A percentile compares a stretch with the other conserved stretches of the same genome.
These are phyloP conservation scores for Brachycybe producta DNA, from an alignment of 2,888 invertebrate genomes.

Conservation along the genomic window DNA sequence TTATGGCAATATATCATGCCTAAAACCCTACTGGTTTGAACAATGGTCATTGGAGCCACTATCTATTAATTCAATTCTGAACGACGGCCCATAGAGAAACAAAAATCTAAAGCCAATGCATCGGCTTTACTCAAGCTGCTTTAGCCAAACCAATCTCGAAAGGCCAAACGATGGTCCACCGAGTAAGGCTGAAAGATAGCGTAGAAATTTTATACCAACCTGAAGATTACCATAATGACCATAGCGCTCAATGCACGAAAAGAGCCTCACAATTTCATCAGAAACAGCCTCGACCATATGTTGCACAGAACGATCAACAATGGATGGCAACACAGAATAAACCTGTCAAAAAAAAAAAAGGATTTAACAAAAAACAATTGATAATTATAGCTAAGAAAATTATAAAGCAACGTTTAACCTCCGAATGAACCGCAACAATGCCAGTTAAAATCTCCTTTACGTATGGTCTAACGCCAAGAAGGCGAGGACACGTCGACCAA, in stretches of 20 bases:
- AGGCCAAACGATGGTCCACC: too few relatives aligned
- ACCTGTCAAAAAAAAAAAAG: slow-evolving; percentile 42
- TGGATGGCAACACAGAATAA: slow-evolving; percentile 60
- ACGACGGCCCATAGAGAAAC: too few relatives aligned
- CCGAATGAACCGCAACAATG: slow-evolving; percentile 40
- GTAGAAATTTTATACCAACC: too few relatives aligned
- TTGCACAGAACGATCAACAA: slow-evolving; percentile 45
- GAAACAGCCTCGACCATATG: slow-evolving; percentile 81
- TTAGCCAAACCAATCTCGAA: too few relatives aligned
- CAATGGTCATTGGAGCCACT: too few relatives aligned
- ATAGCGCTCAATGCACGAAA: slow-evolving; percentile 51
- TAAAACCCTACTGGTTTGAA: too few relatives aligned
- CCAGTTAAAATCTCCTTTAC: slow-evolving; percentile 47
- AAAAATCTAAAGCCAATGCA: too few relatives aligned
- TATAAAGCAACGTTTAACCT: slow-evolving; percentile 29
- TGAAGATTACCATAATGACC: slow-evolving; percentile 32
- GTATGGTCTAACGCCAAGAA: slow-evolving; percentile 69
- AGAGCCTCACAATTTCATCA: slow-evolving; percentile 78
- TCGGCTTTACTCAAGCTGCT: too few relatives aligned
- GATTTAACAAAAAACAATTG: background rate
- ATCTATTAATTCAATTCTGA: too few relatives aligned
- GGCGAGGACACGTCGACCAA: slow-evolving; percentile 59
- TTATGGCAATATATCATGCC: too few relatives aligned
- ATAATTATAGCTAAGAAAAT: slow-evolving; percentile 38
- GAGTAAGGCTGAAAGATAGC: too few relatives aligned